Conservation (phyloP, 2,888 invertebrate genomes). For the Sussaba pulchella region DNA sequence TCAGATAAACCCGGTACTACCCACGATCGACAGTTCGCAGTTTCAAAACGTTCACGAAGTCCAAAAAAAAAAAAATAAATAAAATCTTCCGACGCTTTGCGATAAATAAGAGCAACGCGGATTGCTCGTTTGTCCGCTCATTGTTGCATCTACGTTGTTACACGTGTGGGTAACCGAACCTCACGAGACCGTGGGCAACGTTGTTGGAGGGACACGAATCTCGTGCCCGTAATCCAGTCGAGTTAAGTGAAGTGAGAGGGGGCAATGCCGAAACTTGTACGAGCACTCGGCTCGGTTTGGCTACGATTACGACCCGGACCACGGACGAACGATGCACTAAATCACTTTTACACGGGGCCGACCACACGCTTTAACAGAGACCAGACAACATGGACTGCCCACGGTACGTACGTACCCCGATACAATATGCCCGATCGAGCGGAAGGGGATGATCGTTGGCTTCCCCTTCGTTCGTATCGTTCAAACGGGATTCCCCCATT, state of each 20-base stretch:
- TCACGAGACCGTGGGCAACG: conserved; percentile 39
- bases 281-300: conserved; percentile 24
- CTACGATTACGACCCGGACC: conserved; percentile 39
- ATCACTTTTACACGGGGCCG: conserved; percentile 69
- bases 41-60: too few relatives aligned
- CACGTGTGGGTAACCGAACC: conserved; percentile 62
- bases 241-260: conserved; percentile 32
- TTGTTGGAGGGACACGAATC: conserved; percentile 31
- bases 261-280: neutral
- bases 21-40: too few relatives aligned
- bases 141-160: conserved; percentile 57
- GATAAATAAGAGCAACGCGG: conserved; percentile 51
- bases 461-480: conserved; percentile 56
- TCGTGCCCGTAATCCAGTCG: conserved; percentile 56
- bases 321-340: conserved; percentile 64
- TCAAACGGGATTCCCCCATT: conserved; percentile 50
- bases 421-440: conserved; percentile 79
- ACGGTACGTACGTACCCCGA: conserved; percentile 20
- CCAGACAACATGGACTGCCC: conserved; percentile 51
- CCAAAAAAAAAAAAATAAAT: too few relatives aligned
- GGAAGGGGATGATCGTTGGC: conserved; percentile 79
- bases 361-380: conserved; percentile 14
- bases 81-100: too few relatives aligned
- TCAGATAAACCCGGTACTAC: too few relatives aligned
- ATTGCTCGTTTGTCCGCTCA: conserved; percentile 64